Base-by-base conservation (phyloP, 2,113 vertebrate genomes). In the Zosterops hypoxanthus region DNA sequence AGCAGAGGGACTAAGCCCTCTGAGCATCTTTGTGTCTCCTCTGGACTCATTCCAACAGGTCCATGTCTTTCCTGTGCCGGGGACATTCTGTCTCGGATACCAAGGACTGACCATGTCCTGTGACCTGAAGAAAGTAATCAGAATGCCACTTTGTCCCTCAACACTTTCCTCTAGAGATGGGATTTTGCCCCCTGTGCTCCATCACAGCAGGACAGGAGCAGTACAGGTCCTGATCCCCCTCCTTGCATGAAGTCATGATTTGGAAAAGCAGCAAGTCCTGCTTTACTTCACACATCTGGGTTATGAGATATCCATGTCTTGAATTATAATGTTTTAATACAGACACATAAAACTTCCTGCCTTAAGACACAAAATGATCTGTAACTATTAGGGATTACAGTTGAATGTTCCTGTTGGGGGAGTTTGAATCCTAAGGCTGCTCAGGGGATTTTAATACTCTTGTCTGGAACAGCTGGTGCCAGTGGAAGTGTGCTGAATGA, bases 321-420 rank as follows among this genome's bases (percentile, higher is more conserved):
- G 88, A 94, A 93, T 95, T 26, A 57, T 69, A 95, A 96, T 86
- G 59, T 82, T 86, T 94, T 92, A 90, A 89, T 85, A 87, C 89
- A 94, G 84, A 79, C 81, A 53, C 63, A 82, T 91, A 92, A 95
- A 95, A 95, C 72, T 86, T 95, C 57, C 82, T 92, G 93, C 82
- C 87, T 94, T 91, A 92, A 94, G 93, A 89, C 81, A 89, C 42
- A 76, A 88, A 91, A 75, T 91, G 66, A 82, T 95, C 89, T 92
- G 85, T 95, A 91, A 82, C 91, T 95, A 71, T 84, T 89, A 82
- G 94, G 91, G 57, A 87, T 95, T 95, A 82, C 60, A 89, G 87
- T 8, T 49, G 90, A 82, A 76, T 82, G 81, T 82, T 94, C 86
- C 78, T 91, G 63, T 79, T 82, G 86, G 49, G 78, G 61, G 56